phyloP scores from a whole-genome alignment of 2,113 vertebrate genomes.

The Mola mola region DNA sequence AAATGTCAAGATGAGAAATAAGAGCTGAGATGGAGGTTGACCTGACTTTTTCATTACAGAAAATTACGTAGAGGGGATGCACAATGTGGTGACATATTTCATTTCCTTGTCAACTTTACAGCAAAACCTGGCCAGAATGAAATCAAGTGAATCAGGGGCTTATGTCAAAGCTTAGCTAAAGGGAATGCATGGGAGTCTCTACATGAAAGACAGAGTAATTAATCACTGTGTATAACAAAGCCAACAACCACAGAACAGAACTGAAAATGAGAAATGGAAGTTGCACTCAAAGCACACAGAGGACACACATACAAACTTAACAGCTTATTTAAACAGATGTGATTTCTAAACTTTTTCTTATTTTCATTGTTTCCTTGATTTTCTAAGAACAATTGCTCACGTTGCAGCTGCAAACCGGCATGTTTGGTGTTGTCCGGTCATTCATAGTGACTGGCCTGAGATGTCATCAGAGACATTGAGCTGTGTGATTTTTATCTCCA shows the following conservation, averaged over 20 bases:
- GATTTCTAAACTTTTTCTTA: not conserved
- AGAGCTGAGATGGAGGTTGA: constrained; percentile 1
- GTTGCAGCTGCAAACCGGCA: not conserved
- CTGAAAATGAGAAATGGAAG: no score
- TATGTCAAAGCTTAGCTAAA: no score
- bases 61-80: not conserved
- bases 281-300: no score
- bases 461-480: not conserved
- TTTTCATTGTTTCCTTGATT: not conserved
- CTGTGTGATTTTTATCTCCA: constrained; percentile 13
- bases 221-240: constrained; percentile 23
- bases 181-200: not conserved
- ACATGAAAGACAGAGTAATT: constrained; percentile 18
- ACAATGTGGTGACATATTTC: constrained; percentile 10
- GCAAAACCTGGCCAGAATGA: no score
- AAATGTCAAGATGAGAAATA: not conserved
- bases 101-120: not conserved
- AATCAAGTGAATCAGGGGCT: no score
- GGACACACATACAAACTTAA: no score
- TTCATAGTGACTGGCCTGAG: no score
- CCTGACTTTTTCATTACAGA: not conserved
- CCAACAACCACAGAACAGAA: not conserved
- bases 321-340: not conserved
- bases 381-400: not conserved
- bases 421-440: not conserved